phyloP scores from a whole-genome alignment of 2,113 vertebrate genomes.

The Aegithalos caudatus region DNA sequence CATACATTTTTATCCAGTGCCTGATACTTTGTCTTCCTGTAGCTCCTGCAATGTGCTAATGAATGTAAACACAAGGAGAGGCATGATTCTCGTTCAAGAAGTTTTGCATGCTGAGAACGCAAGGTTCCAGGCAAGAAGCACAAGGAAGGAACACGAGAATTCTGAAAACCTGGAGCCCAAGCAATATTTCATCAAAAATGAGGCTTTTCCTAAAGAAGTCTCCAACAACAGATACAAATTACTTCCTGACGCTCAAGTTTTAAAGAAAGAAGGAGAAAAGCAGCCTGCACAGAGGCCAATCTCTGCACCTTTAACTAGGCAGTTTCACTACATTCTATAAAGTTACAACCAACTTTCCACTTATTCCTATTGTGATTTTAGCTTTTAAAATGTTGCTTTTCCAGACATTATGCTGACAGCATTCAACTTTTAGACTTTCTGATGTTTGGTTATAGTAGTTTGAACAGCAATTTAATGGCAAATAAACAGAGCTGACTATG shows the following conservation, averaged over 20 bases:
- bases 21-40: background rate
- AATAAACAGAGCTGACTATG: slow-evolving; percentile 36
- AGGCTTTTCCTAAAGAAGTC: background rate
- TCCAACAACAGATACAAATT: background rate
- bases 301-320: background rate
- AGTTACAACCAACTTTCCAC: background rate
- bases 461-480: slow-evolving; percentile 33
- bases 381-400: background rate
- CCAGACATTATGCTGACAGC: background rate
- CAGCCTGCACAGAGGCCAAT: background rate
- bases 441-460: slow-evolving; percentile 24
- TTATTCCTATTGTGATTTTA: background rate
- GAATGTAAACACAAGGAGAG: background rate
- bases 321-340: background rate
- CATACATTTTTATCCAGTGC: background rate
- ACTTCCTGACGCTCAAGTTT: background rate
- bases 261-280: background rate
- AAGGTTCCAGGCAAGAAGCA: background rate
- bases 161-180: background rate
- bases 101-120: background rate
- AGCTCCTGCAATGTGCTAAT: background rate
- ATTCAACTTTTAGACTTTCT: background rate
- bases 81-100: background rate
- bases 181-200: background rate
- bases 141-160: background rate